Percentiles rank a stretch among this genome's conserved stretches.
phyloP scores from a whole-genome alignment of 2,113 vertebrate genomes.

The Psephotus haematonotus region DNA sequence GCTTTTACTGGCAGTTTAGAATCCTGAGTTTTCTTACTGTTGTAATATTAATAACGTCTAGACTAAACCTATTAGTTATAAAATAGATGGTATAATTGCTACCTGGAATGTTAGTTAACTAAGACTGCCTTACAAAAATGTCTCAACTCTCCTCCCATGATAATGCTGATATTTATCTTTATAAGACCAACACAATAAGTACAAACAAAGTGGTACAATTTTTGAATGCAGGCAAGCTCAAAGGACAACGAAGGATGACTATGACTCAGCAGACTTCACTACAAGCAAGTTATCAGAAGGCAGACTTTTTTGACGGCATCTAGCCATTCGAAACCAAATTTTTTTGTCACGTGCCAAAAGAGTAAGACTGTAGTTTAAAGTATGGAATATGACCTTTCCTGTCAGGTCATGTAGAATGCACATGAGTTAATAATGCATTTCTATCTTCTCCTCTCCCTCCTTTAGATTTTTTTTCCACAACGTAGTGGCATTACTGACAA shows the following conservation, averaged over 20 bases:
- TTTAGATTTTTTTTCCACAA: neutral
- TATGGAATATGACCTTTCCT: neutral
- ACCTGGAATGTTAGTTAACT: neutral
- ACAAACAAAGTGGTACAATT: neutral
- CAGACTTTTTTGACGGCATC: neutral
- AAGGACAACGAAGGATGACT: neutral
- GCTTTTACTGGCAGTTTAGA: neutral
- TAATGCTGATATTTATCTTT: neutral
- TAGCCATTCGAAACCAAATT: neutral
- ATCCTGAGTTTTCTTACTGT: neutral
- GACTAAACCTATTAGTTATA: neutral
- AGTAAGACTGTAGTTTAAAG: neutral
- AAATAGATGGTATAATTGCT: neutral
- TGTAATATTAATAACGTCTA: neutral
- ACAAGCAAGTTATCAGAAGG: neutral
- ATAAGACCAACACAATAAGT: neutral
- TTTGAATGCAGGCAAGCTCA: neutral
- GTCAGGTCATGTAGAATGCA: neutral
- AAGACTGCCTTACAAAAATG: neutral
- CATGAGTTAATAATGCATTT: neutral
- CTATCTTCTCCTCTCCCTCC: neutral
- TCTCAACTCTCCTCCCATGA: neutral
- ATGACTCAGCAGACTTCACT: neutral
- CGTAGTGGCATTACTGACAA: neutral
- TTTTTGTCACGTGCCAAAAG: neutral